Percentiles rank a stretch among this genome's conserved stretches.
Conservation (phyloP, 1,140 invertebrate genomes). For the Saxidomus purpurata region DNA sequence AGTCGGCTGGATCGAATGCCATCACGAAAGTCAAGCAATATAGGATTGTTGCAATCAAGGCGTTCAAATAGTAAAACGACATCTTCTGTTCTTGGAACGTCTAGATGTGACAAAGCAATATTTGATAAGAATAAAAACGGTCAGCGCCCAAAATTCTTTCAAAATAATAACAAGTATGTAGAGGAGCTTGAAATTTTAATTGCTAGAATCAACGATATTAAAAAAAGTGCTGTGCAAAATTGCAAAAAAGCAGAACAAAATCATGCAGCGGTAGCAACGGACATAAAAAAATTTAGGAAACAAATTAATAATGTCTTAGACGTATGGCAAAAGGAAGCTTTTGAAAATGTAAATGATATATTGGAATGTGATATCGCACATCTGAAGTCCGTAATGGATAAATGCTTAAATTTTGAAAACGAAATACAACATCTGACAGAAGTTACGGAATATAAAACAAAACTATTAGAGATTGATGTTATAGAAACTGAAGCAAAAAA, state of each 20-base stretch:
- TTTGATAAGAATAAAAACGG: neutral
- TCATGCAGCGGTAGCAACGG: neutral
- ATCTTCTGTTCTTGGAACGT: neutral
- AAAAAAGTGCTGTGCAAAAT: neutral
- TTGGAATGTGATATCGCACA: neutral
- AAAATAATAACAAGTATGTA: neutral
- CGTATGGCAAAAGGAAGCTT: neutral
- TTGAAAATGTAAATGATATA: neutral
- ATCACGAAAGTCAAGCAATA: neutral
- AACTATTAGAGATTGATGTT: neutral
- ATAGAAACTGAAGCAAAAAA: neutral
- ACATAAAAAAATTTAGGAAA: conserved; percentile 17
- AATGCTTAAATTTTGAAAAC: neutral
- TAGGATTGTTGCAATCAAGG: neutral
- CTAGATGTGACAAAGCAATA: neutral
- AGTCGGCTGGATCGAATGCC: neutral
- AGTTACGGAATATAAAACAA: neutral
- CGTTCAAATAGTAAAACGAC: neutral
- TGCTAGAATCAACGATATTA: neutral
- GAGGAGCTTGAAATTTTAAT: neutral
- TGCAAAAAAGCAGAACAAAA: conserved; percentile 1
- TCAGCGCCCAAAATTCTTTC: too few relatives aligned
- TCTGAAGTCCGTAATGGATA: neutral
- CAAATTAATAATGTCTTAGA: conserved; percentile 1
- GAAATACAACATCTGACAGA: neutral